Percentiles rank a stretch among this genome's conserved stretches.
These are phyloP conservation scores for Heliconius cydno DNA, from an alignment of 2,888 invertebrate genomes.

Conservation along the genomic window DNA sequence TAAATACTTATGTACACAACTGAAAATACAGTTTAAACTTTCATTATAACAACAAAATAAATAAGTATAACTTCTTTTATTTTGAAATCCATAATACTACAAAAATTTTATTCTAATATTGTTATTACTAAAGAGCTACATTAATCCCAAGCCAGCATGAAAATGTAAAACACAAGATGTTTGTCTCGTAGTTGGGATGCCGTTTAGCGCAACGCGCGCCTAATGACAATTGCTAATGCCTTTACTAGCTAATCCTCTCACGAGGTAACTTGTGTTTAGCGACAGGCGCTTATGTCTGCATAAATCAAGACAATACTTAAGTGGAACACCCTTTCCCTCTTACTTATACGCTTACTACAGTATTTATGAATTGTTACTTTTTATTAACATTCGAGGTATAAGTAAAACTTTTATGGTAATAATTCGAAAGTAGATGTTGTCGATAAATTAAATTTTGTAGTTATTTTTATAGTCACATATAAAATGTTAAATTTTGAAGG, in stretches of 20 bases:
- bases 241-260: conserved; percentile 22
- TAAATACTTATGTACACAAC: no score
- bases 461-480: neutral
- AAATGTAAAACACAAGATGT: conserved; percentile 3
- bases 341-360: conserved; percentile 1
- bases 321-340: neutral
- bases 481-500: no score
- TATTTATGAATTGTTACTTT: neutral
- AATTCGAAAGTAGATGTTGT: neutral
- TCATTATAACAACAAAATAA: neutral
- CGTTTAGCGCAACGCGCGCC: conserved; percentile 7
- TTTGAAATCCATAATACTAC: neutral
- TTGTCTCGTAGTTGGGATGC: conserved; percentile 10
- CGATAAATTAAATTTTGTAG: neutral
- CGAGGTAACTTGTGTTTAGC: conserved; percentile 19
- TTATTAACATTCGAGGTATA: neutral
- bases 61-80: neutral
- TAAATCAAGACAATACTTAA: conserved; percentile 13
- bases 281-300: conserved; percentile 24
- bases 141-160: neutral
- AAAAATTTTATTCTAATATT: neutral
- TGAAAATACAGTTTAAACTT: no score
- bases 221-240: conserved; percentile 27
- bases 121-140: neutral
- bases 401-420: neutral